A percentile compares a stretch with the other conserved stretches of the same genome.
phyloP scores from a whole-genome alignment of 53 echinoderm and acorn worm genomes.

The Astropecten irregularis region DNA sequence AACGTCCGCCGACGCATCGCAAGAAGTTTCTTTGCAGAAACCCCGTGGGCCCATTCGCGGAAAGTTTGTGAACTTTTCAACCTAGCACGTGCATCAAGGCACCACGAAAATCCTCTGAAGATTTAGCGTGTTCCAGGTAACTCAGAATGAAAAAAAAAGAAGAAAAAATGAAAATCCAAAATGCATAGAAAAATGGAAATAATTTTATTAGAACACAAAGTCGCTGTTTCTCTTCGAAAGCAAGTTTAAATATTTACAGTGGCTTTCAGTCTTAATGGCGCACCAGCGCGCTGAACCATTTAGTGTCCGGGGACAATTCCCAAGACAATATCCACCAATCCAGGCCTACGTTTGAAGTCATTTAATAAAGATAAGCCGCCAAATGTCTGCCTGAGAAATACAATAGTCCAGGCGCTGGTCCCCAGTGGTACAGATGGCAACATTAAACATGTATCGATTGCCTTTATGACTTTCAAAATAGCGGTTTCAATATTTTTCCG shows the following conservation, averaged over 20 bases:
- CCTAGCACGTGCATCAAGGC: too few relatives aligned
- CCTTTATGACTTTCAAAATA: conserved; percentile 7
- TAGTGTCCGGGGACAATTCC: too few relatives aligned
- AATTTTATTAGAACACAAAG: background rate
- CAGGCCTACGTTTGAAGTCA: too few relatives aligned
- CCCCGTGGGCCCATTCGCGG: too few relatives aligned
- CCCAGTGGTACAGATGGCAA: background rate
- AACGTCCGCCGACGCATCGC: too few relatives aligned
- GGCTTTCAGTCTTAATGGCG: background rate
- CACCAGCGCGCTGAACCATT: background rate
- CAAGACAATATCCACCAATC: too few relatives aligned
- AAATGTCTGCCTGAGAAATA: too few relatives aligned
- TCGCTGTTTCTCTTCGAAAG: background rate
- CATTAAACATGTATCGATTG: background rate
- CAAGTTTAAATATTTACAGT: background rate
- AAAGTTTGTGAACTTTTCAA: too few relatives aligned
- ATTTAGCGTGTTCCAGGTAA: too few relatives aligned
- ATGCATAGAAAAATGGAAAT: background rate
- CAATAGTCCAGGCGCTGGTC: background rate
- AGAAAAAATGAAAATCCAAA: background rate
- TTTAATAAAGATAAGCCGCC: background rate
- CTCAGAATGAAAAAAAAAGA: too few relatives aligned
- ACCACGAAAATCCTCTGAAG: too few relatives aligned
- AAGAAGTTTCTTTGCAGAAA: too few relatives aligned
- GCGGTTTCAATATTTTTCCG: background rate